phyloP scores from a whole-genome alignment of 1,140 invertebrate genomes.

The Akabosia matsudoensis region DNA sequence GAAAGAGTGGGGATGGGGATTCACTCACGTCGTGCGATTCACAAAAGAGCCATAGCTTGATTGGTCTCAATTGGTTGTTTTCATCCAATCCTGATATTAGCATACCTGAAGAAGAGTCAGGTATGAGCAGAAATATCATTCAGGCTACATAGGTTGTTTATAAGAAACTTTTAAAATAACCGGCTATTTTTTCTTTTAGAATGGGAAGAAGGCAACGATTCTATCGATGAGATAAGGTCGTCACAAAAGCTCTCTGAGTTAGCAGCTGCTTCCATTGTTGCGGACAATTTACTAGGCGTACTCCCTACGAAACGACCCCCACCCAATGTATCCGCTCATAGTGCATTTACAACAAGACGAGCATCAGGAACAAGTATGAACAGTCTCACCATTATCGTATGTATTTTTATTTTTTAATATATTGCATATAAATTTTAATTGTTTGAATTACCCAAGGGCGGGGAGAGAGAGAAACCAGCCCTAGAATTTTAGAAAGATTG shows the following conservation, averaged over 20 bases:
- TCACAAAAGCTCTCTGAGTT: not conserved
- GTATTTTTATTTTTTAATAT: not conserved
- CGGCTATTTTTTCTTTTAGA: no score
- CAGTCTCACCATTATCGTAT: not conserved
- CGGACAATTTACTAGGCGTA: conserved; percentile 6
- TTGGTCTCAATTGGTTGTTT: conserved; percentile 58
- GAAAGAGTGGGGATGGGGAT: conserved; percentile 30
- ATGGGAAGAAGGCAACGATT: not conserved
- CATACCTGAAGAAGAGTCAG: not conserved
- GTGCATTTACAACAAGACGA: not conserved
- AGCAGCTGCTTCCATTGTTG: not conserved
- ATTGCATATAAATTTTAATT: no score
- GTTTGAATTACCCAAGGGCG: conserved; percentile 25
- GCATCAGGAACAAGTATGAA: not conserved
- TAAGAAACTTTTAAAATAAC: not conserved
- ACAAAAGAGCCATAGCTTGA: conserved; percentile 44
- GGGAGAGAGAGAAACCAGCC: conserved; percentile 41
- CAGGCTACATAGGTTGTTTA: not conserved
- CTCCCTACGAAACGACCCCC: conserved; percentile 9
- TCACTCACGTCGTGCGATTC: conserved; percentile 41
- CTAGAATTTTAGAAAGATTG: conserved; percentile 44
- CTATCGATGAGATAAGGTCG: not conserved
- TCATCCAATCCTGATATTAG: conserved; percentile 49
- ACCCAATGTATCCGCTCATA: conserved; percentile 9
- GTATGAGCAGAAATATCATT: not conserved